Evolutionary conservation across 2,113 vertebrate genomes (phyloP).

Genomic region (cat (Felis catus)): F.catus_Fca126_mat1.0 CM031419.1:32165501-32166000

Average conservation of each 20-base stretch:
- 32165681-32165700: slow-evolving; percentile 17
- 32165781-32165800: background rate
- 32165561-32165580: background rate
- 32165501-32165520: background rate
- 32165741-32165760: background rate
- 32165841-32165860: background rate
- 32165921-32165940: background rate
- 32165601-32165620: background rate
- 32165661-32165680: background rate
- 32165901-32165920: background rate
- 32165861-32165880: background rate
- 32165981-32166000: background rate
- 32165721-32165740: slow-evolving; percentile 1
- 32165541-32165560: background rate
- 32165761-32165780: background rate
- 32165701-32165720: background rate
- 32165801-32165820: background rate
- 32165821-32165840: background rate
- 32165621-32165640: background rate
- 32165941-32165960: background rate
- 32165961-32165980: background rate
- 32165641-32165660: background rate
- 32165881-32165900: background rate
- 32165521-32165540: background rate
- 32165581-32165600: background rate